Conservation (phyloP, 2,797 vertebrate genomes). For the Mionectes olivaceus region DNA sequence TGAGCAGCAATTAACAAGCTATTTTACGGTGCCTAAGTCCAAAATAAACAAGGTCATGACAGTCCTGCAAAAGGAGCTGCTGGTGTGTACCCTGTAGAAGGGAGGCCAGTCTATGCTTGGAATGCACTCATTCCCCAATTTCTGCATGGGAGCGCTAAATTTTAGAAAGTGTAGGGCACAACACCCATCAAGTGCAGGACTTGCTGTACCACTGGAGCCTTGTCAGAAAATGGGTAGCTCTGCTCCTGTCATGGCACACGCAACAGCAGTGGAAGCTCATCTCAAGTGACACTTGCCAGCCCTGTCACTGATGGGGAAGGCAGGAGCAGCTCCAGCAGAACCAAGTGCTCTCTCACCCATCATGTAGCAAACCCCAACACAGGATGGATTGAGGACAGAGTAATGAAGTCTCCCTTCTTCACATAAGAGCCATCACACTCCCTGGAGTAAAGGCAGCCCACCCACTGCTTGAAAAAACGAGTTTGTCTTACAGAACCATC, state of each 20-base stretch:
- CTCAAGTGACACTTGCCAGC: background rate
- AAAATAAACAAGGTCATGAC: slow-evolving; percentile 61
- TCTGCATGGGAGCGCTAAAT: background rate
- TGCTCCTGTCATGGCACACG: background rate
- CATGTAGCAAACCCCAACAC: background rate
- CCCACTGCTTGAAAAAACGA: background rate
- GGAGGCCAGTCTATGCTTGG: background rate
- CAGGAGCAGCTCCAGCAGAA: background rate
- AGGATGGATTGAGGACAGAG: background rate
- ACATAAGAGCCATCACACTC: background rate
- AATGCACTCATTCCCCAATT: background rate
- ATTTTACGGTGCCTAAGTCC: slow-evolving; percentile 13
- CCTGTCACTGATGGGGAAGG: background rate
- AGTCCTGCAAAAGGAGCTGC: background rate
- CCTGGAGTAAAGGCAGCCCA: background rate
- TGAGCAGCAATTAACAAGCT: slow-evolving; percentile 49
- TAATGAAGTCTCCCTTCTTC: background rate
- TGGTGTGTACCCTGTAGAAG: background rate
- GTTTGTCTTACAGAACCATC: background rate
- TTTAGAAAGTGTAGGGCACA: background rate
- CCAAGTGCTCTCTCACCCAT: background rate
- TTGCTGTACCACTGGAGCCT: background rate
- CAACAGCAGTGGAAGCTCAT: background rate
- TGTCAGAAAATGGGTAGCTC: background rate
- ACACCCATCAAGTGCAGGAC: background rate